phyloP scores from a whole-genome alignment of 1,140 invertebrate species.

The Drosophila albomicans region DNA sequence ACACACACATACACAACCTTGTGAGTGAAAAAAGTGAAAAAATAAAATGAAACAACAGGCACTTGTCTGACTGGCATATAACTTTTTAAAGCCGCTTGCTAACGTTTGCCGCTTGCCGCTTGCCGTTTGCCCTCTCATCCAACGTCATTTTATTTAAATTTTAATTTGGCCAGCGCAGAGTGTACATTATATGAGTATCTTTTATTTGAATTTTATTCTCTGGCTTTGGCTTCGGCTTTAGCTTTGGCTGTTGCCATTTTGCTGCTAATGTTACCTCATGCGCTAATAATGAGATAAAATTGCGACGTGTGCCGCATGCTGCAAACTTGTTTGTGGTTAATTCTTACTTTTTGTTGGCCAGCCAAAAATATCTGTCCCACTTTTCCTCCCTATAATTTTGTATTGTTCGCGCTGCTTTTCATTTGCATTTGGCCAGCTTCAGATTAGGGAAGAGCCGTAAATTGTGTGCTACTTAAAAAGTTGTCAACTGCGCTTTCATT shows the following conservation, averaged over 20 bases:
- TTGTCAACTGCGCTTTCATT: conserved; percentile 50
- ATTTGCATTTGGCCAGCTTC: conserved; percentile 26
- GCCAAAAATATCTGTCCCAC: not conserved
- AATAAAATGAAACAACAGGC: conserved; percentile 35
- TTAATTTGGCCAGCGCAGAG: conserved; percentile 22
- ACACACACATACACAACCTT: conserved; percentile 21
- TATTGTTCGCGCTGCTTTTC: conserved; percentile 28
- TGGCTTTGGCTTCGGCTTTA: not conserved
- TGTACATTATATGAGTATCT: conserved; percentile 16
- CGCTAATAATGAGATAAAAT: conserved; percentile 51
- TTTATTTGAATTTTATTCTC: conserved; percentile 26
- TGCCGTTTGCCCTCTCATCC: conserved; percentile 11
- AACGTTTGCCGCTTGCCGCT: conserved; percentile 8
- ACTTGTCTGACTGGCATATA: conserved; percentile 39
- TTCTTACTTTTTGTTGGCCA: not conserved
- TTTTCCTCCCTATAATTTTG: conserved; percentile 9
- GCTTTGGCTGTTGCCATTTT: not conserved
- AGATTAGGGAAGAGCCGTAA: conserved; percentile 2
- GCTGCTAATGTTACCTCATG: conserved; percentile 33
- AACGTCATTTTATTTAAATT: conserved; percentile 45
- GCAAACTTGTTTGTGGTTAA: conserved; percentile 10
- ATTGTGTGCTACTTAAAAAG: conserved; percentile 30
- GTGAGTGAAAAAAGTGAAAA: conserved; percentile 13
- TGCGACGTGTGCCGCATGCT: not conserved
- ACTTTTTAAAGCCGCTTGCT: conserved; percentile 26